Conservation (phyloP, 2,797 vertebrate genomes). For the Amblyraja radiata region DNA sequence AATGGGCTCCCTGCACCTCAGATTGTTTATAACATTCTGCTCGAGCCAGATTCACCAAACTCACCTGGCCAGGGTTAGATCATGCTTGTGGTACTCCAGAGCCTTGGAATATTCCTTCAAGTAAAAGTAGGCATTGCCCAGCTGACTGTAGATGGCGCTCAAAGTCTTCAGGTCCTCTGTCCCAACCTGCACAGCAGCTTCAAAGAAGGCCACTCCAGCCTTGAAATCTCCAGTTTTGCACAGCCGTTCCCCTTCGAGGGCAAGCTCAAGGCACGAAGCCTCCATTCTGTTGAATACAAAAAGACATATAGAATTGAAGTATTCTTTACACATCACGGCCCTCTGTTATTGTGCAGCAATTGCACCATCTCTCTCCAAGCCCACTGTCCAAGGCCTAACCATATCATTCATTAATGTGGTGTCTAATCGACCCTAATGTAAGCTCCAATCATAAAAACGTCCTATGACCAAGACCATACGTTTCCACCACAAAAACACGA, state of each 20-base stretch:
- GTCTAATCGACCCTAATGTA: background rate
- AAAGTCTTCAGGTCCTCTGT: conserved; percentile 95
- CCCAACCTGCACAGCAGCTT: conserved; percentile 89
- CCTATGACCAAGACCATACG: no score
- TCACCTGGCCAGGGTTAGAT: conserved; percentile 90
- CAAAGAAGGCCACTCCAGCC: conserved; percentile 84
- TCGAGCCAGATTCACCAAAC: background rate
- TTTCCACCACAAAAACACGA: background rate
- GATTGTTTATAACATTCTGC: background rate
- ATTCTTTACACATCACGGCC: background rate
- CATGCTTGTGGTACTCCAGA: conserved; percentile 85
- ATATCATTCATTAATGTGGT: background rate
- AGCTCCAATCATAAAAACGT: background rate
- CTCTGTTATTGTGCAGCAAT: background rate
- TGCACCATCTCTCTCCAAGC: background rate
- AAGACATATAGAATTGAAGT: background rate
- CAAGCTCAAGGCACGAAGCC: conserved; percentile 88
- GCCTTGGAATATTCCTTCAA: conserved; percentile 91
- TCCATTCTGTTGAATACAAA: conserved; percentile 73
- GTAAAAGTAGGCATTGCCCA: conserved; percentile 96
- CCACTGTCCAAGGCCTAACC: background rate
- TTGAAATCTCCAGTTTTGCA: conserved; percentile 93
- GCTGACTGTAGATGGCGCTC: conserved; percentile 96
- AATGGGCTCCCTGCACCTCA: background rate
- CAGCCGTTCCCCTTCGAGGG: conserved; percentile 85